Base-by-base conservation (phyloP, 1,140 invertebrate genomes). In the Conus betulinus region DNA sequence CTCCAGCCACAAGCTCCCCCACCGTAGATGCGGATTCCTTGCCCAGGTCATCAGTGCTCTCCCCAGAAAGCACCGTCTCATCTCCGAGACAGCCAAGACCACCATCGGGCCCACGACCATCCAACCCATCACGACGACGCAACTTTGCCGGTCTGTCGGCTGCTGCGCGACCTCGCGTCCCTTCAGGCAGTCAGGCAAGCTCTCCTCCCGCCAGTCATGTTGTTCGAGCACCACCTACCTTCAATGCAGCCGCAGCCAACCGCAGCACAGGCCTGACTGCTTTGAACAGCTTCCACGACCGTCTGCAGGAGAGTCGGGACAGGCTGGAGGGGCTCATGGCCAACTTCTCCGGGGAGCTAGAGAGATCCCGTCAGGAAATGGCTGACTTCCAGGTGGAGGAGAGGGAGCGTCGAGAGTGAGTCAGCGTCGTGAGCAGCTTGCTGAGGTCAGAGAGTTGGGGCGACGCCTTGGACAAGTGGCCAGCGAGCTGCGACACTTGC, bases 371-470 rank as follows among this genome's bases (percentile, higher is more conserved):
- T 5, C 90, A 91, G 60, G 91, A 92, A 74, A 89, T 94, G 67
- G 85, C 90, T 1, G 91, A 92, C 15, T 93, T 94, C 79, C 92
- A 93, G 87, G 85, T 91, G 53, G 91, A 93, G 74, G 91, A 93
- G 74, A 89, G 93, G 25, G 93, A 94, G 85, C 89, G 90, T 6
- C n/a, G n/a, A 39, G 39, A 3, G 39, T 1, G 39, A 0, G 39
- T 39, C 88, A 92, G 82, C 91, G 94, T 3, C 91, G 91, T 57
- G 91, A 94, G 85, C 94, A 94, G 88, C 83, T 94, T 27, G 87
- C 91, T 2, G 94, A 94, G 89, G 93, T 94, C 8, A 89, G 92
- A 39, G 92, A 93, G 51, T 88, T 94, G 63, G 93, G 94, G 4
- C 89, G 91, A 81, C 89, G 94, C 11, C 88, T 94, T 6, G 93